These are phyloP conservation scores for Acipenser oxyrinchus DNA, from an alignment of 2,797 vertebrate species.

Conservation along the genomic window DNA sequence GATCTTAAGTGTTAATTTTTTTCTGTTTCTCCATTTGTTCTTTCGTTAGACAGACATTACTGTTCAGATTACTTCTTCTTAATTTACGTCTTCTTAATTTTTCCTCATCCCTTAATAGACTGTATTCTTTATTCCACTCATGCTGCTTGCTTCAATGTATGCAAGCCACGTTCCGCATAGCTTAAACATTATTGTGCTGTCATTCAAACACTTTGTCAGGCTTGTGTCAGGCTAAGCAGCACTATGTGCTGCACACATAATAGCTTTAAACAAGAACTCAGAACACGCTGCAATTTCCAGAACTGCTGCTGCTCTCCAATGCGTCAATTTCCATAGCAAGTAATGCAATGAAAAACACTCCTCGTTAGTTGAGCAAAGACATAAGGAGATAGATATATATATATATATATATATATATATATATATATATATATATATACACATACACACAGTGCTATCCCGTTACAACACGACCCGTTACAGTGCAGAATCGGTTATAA, in stretches of 20 bases:
- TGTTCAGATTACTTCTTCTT: not conserved
- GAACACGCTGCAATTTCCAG: not conserved
- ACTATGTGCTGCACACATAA: not conserved
- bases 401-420: no score
- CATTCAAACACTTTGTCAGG: not conserved
- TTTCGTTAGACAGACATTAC: no score
- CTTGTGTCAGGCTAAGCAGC: not conserved
- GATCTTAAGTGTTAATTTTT: no score
- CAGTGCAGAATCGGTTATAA: no score
- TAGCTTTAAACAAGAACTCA: not conserved
- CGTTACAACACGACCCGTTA: no score
- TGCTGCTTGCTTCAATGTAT: not conserved
- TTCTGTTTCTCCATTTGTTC: no score
- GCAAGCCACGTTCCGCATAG: not conserved
- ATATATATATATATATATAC: no score
- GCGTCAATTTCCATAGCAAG: not conserved
- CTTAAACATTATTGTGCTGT: constrained; percentile 1
- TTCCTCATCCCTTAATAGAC: not conserved
- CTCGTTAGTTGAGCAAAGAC: constrained; percentile 2
- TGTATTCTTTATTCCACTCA: not conserved
- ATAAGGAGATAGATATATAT: no score
- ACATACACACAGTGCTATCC: no score
- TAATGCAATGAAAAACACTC: not conserved
- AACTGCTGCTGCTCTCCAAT: not conserved
- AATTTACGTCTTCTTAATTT: not conserved